These are phyloP conservation scores for Aphelinus certus DNA, from an alignment of 1,140 invertebrate genomes.

Conservation along the genomic window DNA sequence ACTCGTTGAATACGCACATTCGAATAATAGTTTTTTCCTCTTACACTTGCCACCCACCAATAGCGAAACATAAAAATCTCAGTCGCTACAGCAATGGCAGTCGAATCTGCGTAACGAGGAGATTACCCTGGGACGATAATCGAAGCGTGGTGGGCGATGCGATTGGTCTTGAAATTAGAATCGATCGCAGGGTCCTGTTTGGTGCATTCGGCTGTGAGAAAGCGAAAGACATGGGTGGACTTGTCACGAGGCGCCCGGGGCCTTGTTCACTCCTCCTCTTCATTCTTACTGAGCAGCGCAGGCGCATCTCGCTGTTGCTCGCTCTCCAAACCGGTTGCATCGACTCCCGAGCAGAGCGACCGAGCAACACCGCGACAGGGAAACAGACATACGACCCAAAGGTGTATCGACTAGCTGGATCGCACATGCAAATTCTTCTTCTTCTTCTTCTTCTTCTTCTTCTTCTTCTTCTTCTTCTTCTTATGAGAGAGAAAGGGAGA, in stretches of 20 bases:
- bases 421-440: conserved; percentile 46
- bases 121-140: background rate
- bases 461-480: too few species aligned
- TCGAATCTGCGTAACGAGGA: background rate
- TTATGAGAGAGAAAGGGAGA: too few species aligned
- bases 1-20: too few species aligned
- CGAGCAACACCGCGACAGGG: conserved; percentile 4
- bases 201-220: background rate
- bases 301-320: background rate
- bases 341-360: background rate
- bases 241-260: conserved; percentile 15
- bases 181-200: background rate
- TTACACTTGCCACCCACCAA: too few species aligned
- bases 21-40: too few species aligned
- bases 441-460: conserved; percentile 16
- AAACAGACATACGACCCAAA: too few species aligned
- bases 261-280: background rate
- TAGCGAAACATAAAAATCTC: too few species aligned
- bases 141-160: background rate
- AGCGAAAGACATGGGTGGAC: background rate
- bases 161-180: conserved; percentile 14
- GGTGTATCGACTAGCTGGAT: background rate
- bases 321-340: conserved; percentile 26
- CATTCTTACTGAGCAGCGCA: background rate
- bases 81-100: too few species aligned